Evolutionary conservation across 2,888 invertebrate genomes (phyloP), one percentile per base, ranked within the genome.

Genomic region (Abrostola tripartita): DNA sequence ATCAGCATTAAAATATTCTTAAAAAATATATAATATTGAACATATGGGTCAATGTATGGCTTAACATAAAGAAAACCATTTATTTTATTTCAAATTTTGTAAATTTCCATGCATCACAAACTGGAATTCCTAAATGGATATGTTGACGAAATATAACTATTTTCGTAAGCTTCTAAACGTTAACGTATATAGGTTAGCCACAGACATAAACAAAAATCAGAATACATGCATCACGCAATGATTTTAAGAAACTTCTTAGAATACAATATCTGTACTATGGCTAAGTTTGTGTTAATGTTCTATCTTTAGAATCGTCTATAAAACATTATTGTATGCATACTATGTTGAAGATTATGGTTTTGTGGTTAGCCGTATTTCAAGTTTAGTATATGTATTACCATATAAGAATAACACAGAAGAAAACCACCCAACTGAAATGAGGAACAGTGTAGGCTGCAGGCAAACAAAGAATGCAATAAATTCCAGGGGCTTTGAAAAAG

Each of bases 81-180:
- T n/a, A n/a, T n/a, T n/a, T n/a, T n/a, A n/a, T n/a, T n/a, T n/a
- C n/a, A n/a, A n/a, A n/a, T n/a, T n/a, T n/a, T n/a, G n/a, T n/a
- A n/a, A n/a, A n/a, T n/a, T n/a, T n/a, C n/a, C n/a, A n/a, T n/a
- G n/a, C n/a, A n/a, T n/a, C n/a, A 47, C 8, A 47, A 65, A 74
- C 61, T 65, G 40, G 74, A 65, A 74, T 74, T 72, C 65, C 60
- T 65, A 74, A 65, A 74, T 55, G 61, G 60, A 65, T 58, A 38
- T 58, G 74, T 72, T 74, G 74, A 72, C 74, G 72, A 74, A 72
- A 72, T 69, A 65, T 72, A 61, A 69, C 69, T 72, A 72, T 72
- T 74, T 74, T 72, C 54, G 74, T 69, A 61, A 74, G 52, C 50
- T 70, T 69, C 56, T 60, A 52, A 60, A 58, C 65, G 54, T 61